A percentile compares a stretch with the other conserved stretches of the same genome.
Conservation (phyloP, 2,113 vertebrate species). For the Climacteris rufus region DNA sequence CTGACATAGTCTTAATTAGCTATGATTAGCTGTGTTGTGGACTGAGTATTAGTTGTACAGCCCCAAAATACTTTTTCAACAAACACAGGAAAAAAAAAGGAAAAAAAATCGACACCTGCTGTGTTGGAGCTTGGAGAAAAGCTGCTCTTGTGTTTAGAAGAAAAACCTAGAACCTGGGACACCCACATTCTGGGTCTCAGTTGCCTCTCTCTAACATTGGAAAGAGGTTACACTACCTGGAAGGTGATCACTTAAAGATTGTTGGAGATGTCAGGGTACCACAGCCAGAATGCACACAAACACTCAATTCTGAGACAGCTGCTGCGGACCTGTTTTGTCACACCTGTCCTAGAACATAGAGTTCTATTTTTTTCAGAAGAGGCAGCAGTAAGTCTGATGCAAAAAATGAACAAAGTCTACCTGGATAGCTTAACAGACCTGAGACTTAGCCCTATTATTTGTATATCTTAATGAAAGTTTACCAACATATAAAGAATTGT, state of each 20-base stretch:
- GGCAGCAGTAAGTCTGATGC: background rate
- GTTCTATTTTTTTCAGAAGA: background rate
- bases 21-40: background rate
- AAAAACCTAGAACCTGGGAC: background rate
- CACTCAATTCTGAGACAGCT: background rate
- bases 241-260: background rate
- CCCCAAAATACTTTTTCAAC: background rate
- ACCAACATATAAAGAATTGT: background rate
- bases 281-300: accelerated
- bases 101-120: background rate
- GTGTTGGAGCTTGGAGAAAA: background rate
- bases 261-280: background rate
- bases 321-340: background rate
- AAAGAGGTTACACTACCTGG: background rate
- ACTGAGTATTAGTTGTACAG: background rate
- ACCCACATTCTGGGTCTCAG: background rate
- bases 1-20: background rate
- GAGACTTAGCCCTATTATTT: background rate
- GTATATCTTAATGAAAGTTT: background rate
- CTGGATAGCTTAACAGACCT: background rate
- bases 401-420: background rate
- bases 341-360: background rate
- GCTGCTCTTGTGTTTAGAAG: background rate
- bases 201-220: accelerated
- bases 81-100: background rate